Percentiles rank a stretch among this genome's conserved stretches.
Evolutionary conservation across 2,113 vertebrate genomes (phyloP).

Genomic region (Zapus hudsonius): DNA sequence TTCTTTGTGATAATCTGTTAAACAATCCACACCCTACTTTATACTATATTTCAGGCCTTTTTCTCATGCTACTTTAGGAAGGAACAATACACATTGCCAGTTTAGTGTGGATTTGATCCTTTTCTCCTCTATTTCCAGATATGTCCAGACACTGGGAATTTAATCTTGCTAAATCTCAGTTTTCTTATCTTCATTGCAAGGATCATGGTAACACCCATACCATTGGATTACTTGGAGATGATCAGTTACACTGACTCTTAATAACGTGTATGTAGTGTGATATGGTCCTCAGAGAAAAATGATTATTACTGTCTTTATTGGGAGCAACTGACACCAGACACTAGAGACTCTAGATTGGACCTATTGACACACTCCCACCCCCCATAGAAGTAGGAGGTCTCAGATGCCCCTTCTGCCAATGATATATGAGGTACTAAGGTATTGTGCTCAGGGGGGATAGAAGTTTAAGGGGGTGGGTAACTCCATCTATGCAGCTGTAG

Average conservation of each 20-base stretch:
- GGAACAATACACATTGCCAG: background rate
- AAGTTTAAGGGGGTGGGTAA: too few relatives aligned
- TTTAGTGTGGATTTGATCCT: conserved; percentile 7
- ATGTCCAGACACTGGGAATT: background rate
- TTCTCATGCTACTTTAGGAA: background rate
- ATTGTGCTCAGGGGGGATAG: too few relatives aligned
- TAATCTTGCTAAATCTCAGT: background rate
- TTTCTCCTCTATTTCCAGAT: background rate
- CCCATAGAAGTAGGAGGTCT: too few relatives aligned
- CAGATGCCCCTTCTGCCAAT: too few relatives aligned
- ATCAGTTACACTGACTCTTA: background rate
- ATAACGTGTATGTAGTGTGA: too few relatives aligned
- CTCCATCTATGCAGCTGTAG: too few relatives aligned
- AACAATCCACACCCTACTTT: background rate
- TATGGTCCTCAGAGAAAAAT: too few relatives aligned
- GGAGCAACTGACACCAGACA: too few relatives aligned
- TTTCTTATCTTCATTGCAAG: background rate
- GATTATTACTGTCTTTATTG: too few relatives aligned
- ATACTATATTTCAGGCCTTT: background rate
- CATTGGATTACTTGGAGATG: background rate
- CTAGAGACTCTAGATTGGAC: too few relatives aligned
- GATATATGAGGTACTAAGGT: too few relatives aligned
- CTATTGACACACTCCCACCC: too few relatives aligned
- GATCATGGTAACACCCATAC: background rate
- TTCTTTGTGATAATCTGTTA: background rate